Percentiles rank a stretch among this genome's conserved stretches.
Evolutionary conservation across 2,797 vertebrate genomes (phyloP).

Genomic region (Phataginus tetradactyla): DNA sequence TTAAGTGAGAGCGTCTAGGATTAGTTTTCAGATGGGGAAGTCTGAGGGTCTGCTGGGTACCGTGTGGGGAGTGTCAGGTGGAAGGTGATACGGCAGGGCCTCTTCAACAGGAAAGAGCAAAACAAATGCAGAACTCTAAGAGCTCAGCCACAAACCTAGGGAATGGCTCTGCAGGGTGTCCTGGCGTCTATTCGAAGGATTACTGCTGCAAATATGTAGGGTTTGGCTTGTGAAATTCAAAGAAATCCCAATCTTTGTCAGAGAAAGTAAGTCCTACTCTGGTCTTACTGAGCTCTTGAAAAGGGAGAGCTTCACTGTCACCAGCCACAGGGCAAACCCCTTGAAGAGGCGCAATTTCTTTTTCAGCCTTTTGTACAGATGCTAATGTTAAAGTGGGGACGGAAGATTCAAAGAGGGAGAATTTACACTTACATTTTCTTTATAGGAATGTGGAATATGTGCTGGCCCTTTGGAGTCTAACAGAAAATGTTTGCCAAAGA

Average conservation of each 20-base stretch:
- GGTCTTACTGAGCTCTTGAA: background rate
- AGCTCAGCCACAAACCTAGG: background rate
- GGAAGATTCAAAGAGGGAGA: background rate
- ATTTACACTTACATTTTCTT: slow-evolving; percentile 10
- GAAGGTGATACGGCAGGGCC: no score
- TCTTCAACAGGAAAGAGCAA: background rate
- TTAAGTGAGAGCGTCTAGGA: slow-evolving; percentile 54
- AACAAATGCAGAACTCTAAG: background rate
- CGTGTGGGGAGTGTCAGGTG: background rate
- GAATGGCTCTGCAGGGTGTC: background rate
- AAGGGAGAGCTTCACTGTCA: background rate
- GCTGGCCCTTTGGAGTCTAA: background rate
- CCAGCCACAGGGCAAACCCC: background rate
- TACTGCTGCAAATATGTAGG: background rate
- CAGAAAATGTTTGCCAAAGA: background rate
- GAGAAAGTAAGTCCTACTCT: background rate
- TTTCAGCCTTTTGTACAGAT: background rate
- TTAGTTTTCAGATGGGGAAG: slow-evolving; percentile 44
- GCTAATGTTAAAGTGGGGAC: background rate
- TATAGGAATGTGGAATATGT: background rate
- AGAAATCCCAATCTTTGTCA: background rate
- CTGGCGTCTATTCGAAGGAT: background rate
- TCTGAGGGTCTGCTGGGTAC: background rate
- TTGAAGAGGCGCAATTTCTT: background rate
- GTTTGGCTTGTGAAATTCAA: background rate